These are phyloP conservation scores for Ommatoiulus sabulosus DNA, from an alignment of 2,888 invertebrate genomes.

Conservation along the genomic window DNA sequence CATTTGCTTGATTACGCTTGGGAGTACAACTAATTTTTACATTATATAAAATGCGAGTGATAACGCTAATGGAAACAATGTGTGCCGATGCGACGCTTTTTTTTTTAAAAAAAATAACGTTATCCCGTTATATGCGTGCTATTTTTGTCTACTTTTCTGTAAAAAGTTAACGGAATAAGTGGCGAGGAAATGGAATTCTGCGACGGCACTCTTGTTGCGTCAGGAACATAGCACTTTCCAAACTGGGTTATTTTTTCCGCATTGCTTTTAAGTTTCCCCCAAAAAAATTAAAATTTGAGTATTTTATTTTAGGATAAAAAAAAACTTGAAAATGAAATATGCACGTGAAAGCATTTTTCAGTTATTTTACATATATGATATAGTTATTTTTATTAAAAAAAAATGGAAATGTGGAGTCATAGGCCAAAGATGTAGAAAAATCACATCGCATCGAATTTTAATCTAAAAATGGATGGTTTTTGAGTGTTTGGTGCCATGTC, in stretches of 20 bases:
- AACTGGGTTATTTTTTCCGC: background rate
- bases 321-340: no score
- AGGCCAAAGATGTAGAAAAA: no score
- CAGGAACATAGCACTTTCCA: background rate
- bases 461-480: no score
- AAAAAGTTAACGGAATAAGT: background rate
- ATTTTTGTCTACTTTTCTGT: background rate
- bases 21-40: constrained; percentile 13
- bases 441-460: no score
- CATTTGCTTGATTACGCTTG: constrained; percentile 10
- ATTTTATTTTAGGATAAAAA: no score
- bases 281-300: no score
- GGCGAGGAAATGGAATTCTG: background rate
- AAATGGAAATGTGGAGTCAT: no score
- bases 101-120: constrained; percentile 5
- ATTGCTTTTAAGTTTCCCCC: background rate
- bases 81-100: constrained; percentile 34
- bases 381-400: no score
- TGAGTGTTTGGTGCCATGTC: no score
- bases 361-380: no score
- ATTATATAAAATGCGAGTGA: constrained; percentile 34
- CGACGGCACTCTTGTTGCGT: background rate
- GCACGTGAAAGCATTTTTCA: no score
- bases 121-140: constrained; percentile 16
- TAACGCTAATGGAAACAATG: constrained; percentile 27